Evolutionary conservation across 2,888 invertebrate species (phyloP).

Genomic region (Amiota communis): DNA sequence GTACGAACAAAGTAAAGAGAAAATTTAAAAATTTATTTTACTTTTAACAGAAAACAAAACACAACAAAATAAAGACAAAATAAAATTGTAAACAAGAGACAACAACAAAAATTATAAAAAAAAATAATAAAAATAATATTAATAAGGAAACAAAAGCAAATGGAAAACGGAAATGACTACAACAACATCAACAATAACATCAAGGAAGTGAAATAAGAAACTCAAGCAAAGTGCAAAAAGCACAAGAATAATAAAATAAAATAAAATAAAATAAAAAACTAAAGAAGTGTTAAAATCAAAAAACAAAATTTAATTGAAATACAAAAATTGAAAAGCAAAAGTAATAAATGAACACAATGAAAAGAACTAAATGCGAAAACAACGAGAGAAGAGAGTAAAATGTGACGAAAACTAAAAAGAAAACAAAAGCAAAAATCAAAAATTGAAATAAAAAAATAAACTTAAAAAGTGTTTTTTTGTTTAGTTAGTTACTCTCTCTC

Average conservation of each 20-base stretch:
- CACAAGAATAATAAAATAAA: not conserved
- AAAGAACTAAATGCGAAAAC: constrained; percentile 10
- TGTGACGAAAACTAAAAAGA: not conserved
- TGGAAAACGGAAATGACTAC: constrained; percentile 26
- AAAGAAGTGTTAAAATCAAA: constrained; percentile 24
- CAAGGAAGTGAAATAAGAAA: constrained; percentile 45
- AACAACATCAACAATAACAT: constrained; percentile 31
- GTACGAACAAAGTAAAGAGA: constrained; percentile 9
- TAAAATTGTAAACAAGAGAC: constrained; percentile 55
- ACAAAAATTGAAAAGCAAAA: constrained; percentile 3
- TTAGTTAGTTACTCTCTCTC: not conserved
- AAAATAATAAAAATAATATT: constrained; percentile 1
- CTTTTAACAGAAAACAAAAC: constrained; percentile 7
- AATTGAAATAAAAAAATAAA: not conserved
- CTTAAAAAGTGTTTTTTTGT: not conserved
- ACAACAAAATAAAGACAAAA: constrained; percentile 50
- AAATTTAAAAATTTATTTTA: constrained; percentile 2
- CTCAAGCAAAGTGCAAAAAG: not conserved
- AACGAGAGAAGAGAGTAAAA: not conserved
- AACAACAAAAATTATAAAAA: constrained; percentile 10
- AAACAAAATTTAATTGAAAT: constrained; percentile 15
- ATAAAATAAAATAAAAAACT: constrained; percentile 18
- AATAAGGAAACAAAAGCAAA: constrained; percentile 4
- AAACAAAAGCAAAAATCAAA: too few relatives aligned
- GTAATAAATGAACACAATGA: not conserved